These are phyloP conservation scores for Calcarius lapponicus DNA, from an alignment of 2,797 vertebrate species.

Conservation along the genomic window DNA sequence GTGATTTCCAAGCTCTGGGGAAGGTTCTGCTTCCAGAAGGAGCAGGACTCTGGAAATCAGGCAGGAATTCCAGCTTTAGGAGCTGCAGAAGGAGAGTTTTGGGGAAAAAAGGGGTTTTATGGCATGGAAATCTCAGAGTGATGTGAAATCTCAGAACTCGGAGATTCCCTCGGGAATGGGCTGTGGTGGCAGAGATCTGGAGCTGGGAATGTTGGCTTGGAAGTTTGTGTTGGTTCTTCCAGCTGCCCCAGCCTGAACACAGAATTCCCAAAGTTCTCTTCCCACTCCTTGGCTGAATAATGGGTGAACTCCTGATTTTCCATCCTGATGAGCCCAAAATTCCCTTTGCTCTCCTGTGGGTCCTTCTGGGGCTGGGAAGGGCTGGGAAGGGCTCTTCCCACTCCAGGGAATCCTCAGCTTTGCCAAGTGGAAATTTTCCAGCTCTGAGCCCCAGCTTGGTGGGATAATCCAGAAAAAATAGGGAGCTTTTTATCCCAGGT, in stretches of 20 bases:
- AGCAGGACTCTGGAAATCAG: background rate
- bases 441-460: background rate
- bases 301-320: background rate
- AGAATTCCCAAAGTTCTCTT: background rate
- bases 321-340: background rate
- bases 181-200: background rate
- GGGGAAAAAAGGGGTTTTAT: background rate
- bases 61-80: background rate
- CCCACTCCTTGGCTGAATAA: background rate
- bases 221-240: background rate
- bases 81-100: background rate
- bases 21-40: background rate
- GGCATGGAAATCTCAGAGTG: background rate
- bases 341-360: background rate
- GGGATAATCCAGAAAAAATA: background rate
- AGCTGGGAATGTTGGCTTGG: background rate
- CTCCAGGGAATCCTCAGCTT: background rate
- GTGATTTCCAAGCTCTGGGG: background rate
- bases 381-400: background rate
- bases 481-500: fast-evolving
- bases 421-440: background rate
- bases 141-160: background rate
- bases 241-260: background rate
- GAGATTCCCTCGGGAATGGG: background rate
- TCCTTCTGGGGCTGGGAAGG: background rate